These are phyloP conservation scores for Piprites chloris DNA, from an alignment of 2,113 vertebrate species.

Conservation along the genomic window DNA sequence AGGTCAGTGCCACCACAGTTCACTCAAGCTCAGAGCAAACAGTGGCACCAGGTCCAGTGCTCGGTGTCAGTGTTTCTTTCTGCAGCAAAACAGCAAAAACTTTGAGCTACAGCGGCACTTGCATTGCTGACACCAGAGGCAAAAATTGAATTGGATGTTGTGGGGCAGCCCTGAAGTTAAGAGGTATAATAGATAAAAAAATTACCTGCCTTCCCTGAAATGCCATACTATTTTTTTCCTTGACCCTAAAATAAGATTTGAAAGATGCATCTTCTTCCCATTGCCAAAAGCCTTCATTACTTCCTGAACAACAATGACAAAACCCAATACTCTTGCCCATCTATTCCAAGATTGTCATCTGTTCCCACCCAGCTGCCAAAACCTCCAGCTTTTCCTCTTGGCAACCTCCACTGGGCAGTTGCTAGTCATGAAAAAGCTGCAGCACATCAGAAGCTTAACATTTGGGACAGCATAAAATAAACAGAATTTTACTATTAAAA, in stretches of 20 bases:
- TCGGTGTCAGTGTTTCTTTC: not conserved
- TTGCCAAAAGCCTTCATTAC: constrained; percentile 33
- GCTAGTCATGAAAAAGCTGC: constrained; percentile 43
- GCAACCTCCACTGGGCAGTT: constrained; percentile 46
- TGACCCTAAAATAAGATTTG: constrained; percentile 1
- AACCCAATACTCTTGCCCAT: constrained; percentile 2
- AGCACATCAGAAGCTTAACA: constrained; percentile 48
- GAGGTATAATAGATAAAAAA: not conserved
- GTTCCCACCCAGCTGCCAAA: constrained; percentile 65
- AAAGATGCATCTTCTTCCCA: not conserved
- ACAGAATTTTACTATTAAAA: constrained; percentile 30
- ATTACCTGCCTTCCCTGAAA: not conserved
- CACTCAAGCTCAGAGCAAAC: not conserved
- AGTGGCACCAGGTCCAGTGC: not conserved
- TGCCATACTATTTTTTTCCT: not conserved
- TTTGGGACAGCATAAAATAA: constrained; percentile 50
- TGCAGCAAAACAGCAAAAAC: not conserved
- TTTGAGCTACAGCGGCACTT: not conserved
- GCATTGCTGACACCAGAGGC: not conserved
- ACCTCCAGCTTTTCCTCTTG: constrained; percentile 62
- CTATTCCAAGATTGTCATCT: constrained; percentile 58
- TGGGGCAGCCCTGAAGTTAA: not conserved
- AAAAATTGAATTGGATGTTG: not conserved
- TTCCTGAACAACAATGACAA: constrained; percentile 53
- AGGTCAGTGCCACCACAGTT: fast-evolving